These are phyloP conservation scores for Champsocephalus gunnari DNA, from an alignment of 2,797 vertebrate genomes.

Conservation along the genomic window DNA sequence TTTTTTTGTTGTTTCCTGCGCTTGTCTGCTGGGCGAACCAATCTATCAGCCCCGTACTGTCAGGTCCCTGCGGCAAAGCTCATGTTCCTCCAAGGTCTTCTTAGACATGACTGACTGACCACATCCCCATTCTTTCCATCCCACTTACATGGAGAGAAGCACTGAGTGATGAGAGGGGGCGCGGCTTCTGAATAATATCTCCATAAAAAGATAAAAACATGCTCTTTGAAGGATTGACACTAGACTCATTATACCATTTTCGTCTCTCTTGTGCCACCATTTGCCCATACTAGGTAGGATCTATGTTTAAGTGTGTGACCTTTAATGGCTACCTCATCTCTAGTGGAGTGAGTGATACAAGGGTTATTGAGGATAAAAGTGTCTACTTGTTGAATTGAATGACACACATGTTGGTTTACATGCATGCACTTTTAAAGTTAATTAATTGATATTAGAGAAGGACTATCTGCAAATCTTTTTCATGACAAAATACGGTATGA, in stretches of 20 bases:
- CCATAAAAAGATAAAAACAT: conserved; percentile 77
- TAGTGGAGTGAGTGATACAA: conserved; percentile 41
- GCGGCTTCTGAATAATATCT: conserved; percentile 65
- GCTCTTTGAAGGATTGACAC: conserved; percentile 50
- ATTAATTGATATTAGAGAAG: conserved; percentile 28
- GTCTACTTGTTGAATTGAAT: conserved; percentile 42
- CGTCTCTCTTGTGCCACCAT: neutral
- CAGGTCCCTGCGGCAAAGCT: conserved; percentile 58
- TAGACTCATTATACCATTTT: conserved; percentile 36
- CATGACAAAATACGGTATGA: conserved; percentile 8
- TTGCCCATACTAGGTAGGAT: conserved; percentile 61
- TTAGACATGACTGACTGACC: conserved; percentile 83
- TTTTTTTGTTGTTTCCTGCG: conserved; percentile 36
- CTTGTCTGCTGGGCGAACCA: conserved; percentile 60
- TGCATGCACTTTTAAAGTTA: conserved; percentile 31
- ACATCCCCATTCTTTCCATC: conserved; percentile 76
- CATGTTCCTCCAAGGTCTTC: conserved; percentile 80
- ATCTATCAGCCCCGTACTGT: conserved; percentile 70
- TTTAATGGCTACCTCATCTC: conserved; percentile 60
- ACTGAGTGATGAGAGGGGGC: conserved; percentile 67
- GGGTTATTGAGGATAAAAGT: conserved; percentile 47
- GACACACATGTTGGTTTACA: neutral
- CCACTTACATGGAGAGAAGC: conserved; percentile 71
- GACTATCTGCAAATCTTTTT: conserved; percentile 54
- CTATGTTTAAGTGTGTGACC: conserved; percentile 71